Base-by-base conservation (phyloP, 1,140 invertebrate species). In the Drosophila ohnishii region DNA sequence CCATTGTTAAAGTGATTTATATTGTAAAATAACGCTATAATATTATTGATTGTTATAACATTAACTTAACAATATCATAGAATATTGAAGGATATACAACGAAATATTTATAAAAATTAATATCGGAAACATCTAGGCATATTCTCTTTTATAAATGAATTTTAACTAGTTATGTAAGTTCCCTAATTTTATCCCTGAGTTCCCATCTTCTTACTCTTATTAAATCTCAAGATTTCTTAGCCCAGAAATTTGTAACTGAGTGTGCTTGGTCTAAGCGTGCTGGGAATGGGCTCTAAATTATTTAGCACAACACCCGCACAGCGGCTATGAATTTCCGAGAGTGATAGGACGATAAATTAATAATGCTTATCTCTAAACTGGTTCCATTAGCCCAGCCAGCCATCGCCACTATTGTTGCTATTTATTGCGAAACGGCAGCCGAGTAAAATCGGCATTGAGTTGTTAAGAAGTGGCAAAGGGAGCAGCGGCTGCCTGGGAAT, bases 331-430 rank as follows among this genome's bases (percentile, higher is more conserved):
- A 37, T 25, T 37, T 51, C 16, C 47, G 56, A 35, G 44, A 42
- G 62, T 64, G 73, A 80, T 79, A 76, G 69, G 63, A 57, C 82
- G 78, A 87, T 86, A 86, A 86, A 86, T 86, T 79, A 73, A 87
- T 69, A 69, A 76, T 76, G 83, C 61, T 86, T 86, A 86, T 86
- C 83, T 65, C 42, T 28, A 64, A 88, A 89, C 84, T 88, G 84
- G 84, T 88, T 89, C 84, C 85, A 88, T 88, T 89, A 88, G 84
- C 65, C 66, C 70, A 42, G 35, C 47, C 59, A 39, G 44, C 70
- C 48, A 25, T 76, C 57, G 50, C 58, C 58, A 65, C 35, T 65
- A 65, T 65, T 50, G 45, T 65, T 25, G 51, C 70, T 64, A 63
- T 75, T 75, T 75, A 76, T 45, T 76, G 72, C 62, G 10, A 48